A percentile compares a stretch with the other conserved stretches of the same genome.
Evolutionary conservation across 2,888 invertebrate genomes (phyloP).

Genomic region (Phaedon cochleariae): DNA sequence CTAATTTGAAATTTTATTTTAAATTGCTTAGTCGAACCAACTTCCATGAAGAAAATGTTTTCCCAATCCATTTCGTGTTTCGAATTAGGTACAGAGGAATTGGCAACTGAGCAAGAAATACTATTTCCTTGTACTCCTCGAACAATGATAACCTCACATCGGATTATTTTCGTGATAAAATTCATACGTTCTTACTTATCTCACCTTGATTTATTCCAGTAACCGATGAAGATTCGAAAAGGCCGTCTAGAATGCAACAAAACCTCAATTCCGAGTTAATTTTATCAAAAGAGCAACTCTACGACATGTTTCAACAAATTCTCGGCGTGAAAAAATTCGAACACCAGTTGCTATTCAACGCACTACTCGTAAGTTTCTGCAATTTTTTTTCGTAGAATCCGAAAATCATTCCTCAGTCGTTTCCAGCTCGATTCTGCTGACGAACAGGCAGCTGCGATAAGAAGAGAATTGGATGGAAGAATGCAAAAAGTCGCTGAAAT

Average conservation of each 20-base stretch:
- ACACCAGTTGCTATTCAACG: constrained; percentile 98
- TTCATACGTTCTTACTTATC: too few species aligned
- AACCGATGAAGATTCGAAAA: constrained; percentile 84
- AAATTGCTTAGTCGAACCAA: too few species aligned
- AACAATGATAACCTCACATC: too few species aligned
- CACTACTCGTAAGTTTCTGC: constrained; percentile 78
- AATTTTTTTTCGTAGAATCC: not conserved
- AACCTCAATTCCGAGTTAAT: constrained; percentile 93
- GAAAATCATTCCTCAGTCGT: not conserved
- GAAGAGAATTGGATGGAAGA: constrained; percentile 97
- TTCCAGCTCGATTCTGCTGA: constrained; percentile 96
- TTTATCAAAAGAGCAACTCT: constrained; percentile 98
- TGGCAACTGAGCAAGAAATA: too few species aligned
- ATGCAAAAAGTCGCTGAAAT: constrained; percentile 97
- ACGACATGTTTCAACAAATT: constrained; percentile 99
- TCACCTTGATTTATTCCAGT: constrained; percentile 62
- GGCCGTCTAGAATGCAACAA: constrained; percentile 87
- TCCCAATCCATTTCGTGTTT: too few species aligned
- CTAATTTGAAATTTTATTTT: too few species aligned
- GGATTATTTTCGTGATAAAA: too few species aligned
- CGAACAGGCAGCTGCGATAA: constrained; percentile 98
- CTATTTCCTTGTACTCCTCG: too few species aligned
- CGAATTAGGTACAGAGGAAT: too few species aligned
- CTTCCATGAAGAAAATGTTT: too few species aligned
- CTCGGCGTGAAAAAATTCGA: constrained; percentile 99